A percentile compares a stretch with the other conserved stretches of the same genome.
These are phyloP conservation scores for Rhimphoctona megacephalus DNA, from an alignment of 2,888 invertebrate species.

Conservation along the genomic window DNA sequence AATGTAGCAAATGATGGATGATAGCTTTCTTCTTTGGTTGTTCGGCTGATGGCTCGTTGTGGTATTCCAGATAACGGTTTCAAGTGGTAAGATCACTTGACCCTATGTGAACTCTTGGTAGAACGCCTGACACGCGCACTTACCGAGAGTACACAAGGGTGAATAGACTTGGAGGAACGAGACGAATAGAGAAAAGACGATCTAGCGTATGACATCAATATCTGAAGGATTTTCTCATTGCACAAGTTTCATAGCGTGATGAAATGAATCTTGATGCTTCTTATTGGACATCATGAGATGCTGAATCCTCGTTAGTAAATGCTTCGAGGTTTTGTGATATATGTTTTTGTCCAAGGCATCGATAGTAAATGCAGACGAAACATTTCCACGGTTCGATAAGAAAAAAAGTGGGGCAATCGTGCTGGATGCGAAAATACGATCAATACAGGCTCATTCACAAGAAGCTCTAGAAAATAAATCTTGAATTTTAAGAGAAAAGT, in stretches of 20 bases:
- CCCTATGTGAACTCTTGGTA: slow-evolving; percentile 68
- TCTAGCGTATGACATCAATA: slow-evolving; percentile 10
- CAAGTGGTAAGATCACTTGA: slow-evolving; percentile 75
- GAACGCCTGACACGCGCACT: slow-evolving; percentile 25
- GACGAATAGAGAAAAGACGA: slow-evolving; percentile 6
- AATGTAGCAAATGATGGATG: slow-evolving; percentile 7
- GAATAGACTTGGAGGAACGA: slow-evolving; percentile 36
- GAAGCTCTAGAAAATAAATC: not conserved
- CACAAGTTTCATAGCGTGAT: not conserved
- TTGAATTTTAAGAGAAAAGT: not conserved
- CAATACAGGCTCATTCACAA: not conserved
- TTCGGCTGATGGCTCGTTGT: slow-evolving; percentile 48
- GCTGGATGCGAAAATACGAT: not conserved
- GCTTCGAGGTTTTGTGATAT: not conserved
- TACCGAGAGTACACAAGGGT: slow-evolving; percentile 13
- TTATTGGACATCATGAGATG: not conserved
- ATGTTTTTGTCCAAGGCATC: not conserved
- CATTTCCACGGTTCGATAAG: not conserved
- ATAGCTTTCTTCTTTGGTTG: slow-evolving; percentile 7
- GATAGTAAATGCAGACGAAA: slow-evolving; percentile 17
- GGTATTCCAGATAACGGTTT: slow-evolving; percentile 71
- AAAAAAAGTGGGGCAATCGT: slow-evolving; percentile 26
- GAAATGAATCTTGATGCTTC: not conserved
- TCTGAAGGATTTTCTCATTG: not conserved
- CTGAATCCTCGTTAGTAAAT: not conserved